Percentiles rank a stretch among this genome's conserved stretches.
Conservation (phyloP, 2,113 vertebrate genomes). For the Ahaetulla prasina region DNA sequence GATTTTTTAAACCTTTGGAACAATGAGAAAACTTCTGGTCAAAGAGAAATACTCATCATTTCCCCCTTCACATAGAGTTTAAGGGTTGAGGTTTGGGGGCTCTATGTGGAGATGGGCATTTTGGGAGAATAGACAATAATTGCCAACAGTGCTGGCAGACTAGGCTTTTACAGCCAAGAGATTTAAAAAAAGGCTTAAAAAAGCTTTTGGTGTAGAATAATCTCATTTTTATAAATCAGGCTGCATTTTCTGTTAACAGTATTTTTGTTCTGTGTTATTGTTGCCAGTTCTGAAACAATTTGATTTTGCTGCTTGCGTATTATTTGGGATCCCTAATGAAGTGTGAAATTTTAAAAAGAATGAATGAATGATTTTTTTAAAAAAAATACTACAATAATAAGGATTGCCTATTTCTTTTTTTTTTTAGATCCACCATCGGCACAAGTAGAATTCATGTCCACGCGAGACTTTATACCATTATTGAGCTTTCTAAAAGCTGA, state of each 20-base stretch:
- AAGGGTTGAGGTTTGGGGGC: neutral
- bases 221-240: neutral
- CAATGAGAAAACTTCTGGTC: neutral
- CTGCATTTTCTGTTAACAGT: neutral
- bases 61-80: neutral
- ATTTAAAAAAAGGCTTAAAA: neutral
- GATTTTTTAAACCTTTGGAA: neutral
- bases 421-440: constrained; percentile 77
- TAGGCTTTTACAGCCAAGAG: neutral
- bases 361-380: neutral
- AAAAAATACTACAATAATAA: neutral
- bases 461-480: constrained; percentile 67
- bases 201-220: neutral
- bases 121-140: neutral
- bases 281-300: neutral
- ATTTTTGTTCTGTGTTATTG: neutral
- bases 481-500: constrained; percentile 73
- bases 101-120: neutral
- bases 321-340: neutral
- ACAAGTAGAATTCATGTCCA: constrained; percentile 72
- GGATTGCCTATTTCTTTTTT: constrained; percentile 34
- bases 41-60: neutral
- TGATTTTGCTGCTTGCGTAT: neutral
- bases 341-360: neutral
- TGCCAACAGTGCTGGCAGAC: neutral